Base-by-base conservation (phyloP, 37 sponge, comb jelly and placozoan species). In the Corticium candelabrum region DNA sequence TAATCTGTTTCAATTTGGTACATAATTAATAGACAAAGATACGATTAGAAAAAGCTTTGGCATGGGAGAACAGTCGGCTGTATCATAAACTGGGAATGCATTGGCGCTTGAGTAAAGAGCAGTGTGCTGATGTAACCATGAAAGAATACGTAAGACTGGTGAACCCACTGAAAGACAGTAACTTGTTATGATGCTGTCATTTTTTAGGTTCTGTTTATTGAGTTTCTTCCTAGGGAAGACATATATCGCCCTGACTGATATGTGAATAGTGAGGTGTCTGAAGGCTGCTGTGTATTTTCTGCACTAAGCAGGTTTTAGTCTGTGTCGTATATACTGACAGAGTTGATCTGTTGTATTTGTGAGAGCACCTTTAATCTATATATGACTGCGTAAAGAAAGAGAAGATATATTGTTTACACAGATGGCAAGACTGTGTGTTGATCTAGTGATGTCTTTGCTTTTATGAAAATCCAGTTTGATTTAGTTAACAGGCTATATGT, bases 71-170 rank as follows among this genome's bases (percentile, higher is more conserved):
- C 75, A 56, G 74, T 41, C 68, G 90, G 72, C 80, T 93, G 1
- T 93, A 93, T 72, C 86, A 90, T 37, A 90, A 81, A 90, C 81
- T 93, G n/a, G 88, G 88, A 0, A 74, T 93, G 31, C 82, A 89
- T 39, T 80, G 83, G 82, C 84, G 78, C 32, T 67, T 93, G 3
- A 69, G 77, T 4, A 74, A 78, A 56, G 94, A 93, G 37, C 82
- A 78, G 36, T 56, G 56, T 70, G 90, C 87, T 2, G 72, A 74
- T 69, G 62, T 41, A 7, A 87, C 87, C 37, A 79, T 93, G 33
- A 79, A 84, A 77, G 82, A 87, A 75, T 90, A 90, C 83, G 94
- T 93, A 37, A 87, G 94, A 38, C 21, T 50, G 15, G 62, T 50
- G 62, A 21, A 21, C 11, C 62, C 15, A 21, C 15, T 21, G 62